Base-by-base conservation (phyloP, 2,888 invertebrate species). In the Lapara coniferarum region DNA sequence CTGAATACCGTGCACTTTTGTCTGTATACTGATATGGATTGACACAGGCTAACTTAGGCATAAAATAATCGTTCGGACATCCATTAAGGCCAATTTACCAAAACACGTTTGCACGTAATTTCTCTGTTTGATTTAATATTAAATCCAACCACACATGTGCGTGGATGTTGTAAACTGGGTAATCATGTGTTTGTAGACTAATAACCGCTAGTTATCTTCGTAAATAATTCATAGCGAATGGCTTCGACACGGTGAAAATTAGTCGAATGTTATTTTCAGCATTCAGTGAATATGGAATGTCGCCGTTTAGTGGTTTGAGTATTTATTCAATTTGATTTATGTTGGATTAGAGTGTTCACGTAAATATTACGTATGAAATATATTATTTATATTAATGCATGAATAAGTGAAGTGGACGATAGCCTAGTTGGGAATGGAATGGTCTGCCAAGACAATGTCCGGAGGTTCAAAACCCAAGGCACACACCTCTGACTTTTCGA, bases 191-290 rank as follows among this genome's bases (percentile, higher is more conserved):
- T 49, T 46, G 49, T 49, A 63, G 63, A 19, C 49, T 19, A 49
- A 63, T 63, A 49, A 63, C 19, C 4, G 10, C 19, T 55, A 19
- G 55, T 55, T 49, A 46, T 63, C 63, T 63, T 49, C 46, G 16
- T 63, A 49, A 46, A 63, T 63, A 49, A 63, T 49, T 63, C 63
- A 63, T 19, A 19, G 49, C 19, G 19, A 63, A 5, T 63, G 19
- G 46, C 49, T 63, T 19, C 49, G 16, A 63, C 63, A 19, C 63
- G 63, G 13, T 49, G 49, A 44, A 63, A 63, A 63, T 63, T 49
- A 63, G 19, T 19, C 5, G 37, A 37, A 58, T 46, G 49, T 19
- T 46, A 55, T 57, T 58, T 37, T 30, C 25, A 56, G 10, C 2
- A 3, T 8, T 30, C 37, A 10, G 14, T 13, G 13, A 53, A 12